Base-by-base conservation (phyloP, 2,113 vertebrate species). In the Plectropomus leopardus region DNA sequence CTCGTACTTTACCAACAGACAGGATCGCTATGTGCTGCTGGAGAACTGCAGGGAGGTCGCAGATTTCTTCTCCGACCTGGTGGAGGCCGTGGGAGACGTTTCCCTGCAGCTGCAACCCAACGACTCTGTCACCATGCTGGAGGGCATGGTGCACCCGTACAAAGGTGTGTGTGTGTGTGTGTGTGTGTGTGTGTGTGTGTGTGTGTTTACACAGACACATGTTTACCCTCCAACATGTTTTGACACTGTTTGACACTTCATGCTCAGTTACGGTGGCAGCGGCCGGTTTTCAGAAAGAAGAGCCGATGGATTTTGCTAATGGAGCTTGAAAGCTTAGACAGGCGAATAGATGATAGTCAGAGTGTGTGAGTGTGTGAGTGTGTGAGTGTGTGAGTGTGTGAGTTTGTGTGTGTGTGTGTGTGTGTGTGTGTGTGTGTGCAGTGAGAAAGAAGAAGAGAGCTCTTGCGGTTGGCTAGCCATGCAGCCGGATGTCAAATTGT, bases 1-100 rank as follows among this genome's bases (percentile, higher is more conserved):
- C 88, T 97, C 97, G 40, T 99, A 99, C 94, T 99, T 99, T 95
- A 98, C 97, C 89, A 99, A 99, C 79, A 95, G 98, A 11, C 98
- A 99, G 95, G 98, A 99, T 90, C 97, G 98, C 59, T 99, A 99
- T n/a, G 93, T 99, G 60, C 92, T 99, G 85, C 93, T 99, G 89
- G 96, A 94, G 94, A 95, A 97, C 93, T 98, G 97, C 47, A 66
- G 86, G 0, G 96, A 99, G 86, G 90, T 99, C 0, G 97, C 97
- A 0, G 96, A 99, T 92, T 99, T 99, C 94, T 99, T 99, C 92
- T 95, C 96, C 0, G 96, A 97, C 54, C 93, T 99, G 2, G 97
- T 98, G 91, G 95, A 93, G 0, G 97, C 97, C 0, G 96, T 99
- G 55, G 96, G 97, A 1, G 97, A 99, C 0, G 90, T 97, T 57